Percentiles rank a stretch among this genome's conserved stretches.
Evolutionary conservation across 2,888 invertebrate species (phyloP).

Genomic region (Leptinotarsa tumamoca): DNA sequence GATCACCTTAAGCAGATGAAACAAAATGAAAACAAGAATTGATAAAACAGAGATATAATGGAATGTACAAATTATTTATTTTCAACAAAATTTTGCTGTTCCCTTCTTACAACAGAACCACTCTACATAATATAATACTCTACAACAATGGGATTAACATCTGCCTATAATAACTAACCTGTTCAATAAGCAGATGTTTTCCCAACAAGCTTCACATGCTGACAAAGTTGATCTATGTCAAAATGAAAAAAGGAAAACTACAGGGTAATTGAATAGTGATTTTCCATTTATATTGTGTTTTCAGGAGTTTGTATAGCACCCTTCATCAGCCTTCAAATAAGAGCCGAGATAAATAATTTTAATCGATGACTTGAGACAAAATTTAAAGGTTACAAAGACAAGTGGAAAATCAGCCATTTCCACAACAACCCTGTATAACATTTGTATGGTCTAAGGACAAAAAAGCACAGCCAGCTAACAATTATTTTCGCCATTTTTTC

Average conservation of each 20-base stretch:
- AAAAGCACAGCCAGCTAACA: slow-evolving; percentile 35
- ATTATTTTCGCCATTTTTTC: slow-evolving; percentile 25
- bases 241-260: slow-evolving; percentile 44
- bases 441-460: slow-evolving; percentile 54
- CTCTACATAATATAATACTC: slow-evolving; percentile 56
- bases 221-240: slow-evolving; percentile 44
- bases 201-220: slow-evolving; percentile 46
- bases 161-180: slow-evolving; percentile 30
- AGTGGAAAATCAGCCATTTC: slow-evolving; percentile 16
- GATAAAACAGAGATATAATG: slow-evolving; percentile 74
- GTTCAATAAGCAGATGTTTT: slow-evolving; percentile 29
- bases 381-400: neutral
- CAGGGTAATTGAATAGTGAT: slow-evolving; percentile 32
- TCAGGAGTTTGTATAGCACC: neutral
- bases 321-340: neutral
- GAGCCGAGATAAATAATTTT: neutral
- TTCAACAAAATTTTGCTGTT: slow-evolving; percentile 72
- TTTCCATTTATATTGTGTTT: slow-evolving; percentile 16
- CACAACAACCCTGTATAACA: slow-evolving; percentile 47
- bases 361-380: neutral
- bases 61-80: slow-evolving; percentile 84
- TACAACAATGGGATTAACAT: slow-evolving; percentile 50
- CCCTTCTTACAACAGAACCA: slow-evolving; percentile 68
- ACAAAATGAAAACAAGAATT: slow-evolving; percentile 67
- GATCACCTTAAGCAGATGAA: slow-evolving; percentile 15